These are phyloP conservation scores for Euborellia annulipes DNA, from an alignment of 1,140 invertebrate species.

Conservation along the genomic window DNA sequence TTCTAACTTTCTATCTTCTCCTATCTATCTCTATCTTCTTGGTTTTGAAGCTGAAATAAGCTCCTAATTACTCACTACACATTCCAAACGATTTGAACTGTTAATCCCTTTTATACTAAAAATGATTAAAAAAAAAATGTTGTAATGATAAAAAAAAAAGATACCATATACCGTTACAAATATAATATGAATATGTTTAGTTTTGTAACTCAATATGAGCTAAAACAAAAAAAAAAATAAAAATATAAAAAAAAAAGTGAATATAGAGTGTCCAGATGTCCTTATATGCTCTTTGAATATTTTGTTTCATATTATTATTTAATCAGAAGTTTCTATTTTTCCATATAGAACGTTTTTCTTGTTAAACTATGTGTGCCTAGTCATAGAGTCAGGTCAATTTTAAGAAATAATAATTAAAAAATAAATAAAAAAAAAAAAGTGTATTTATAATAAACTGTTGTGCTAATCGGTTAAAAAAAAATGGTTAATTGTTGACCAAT, in stretches of 20 bases:
- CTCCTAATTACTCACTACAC: slow-evolving; percentile 1
- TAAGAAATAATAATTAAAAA: slow-evolving; percentile 9
- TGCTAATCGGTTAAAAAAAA: no score
- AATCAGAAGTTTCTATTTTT: slow-evolving; percentile 17
- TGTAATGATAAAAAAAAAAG: slow-evolving; percentile 3
- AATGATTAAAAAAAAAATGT: slow-evolving; percentile 1
- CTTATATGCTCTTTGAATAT: slow-evolving; percentile 10
- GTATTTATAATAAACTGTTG: slow-evolving; percentile 1
- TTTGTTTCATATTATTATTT: slow-evolving; percentile 12
- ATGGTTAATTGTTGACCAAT: no score
- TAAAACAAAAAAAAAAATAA: slow-evolving; percentile 8
- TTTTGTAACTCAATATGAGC: slow-evolving; percentile 13
- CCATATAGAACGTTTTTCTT: slow-evolving; percentile 14
- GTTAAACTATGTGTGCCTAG: slow-evolving; percentile 16
- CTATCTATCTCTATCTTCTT: no score
- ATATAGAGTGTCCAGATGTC: slow-evolving; percentile 12
- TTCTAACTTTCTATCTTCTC: no score
- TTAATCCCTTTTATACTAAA: background rate
- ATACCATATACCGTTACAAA: slow-evolving; percentile 10
- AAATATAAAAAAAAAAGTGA: slow-evolving; percentile 10
- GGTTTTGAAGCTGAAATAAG: no score
- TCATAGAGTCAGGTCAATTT: slow-evolving; percentile 15
- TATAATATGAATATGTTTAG: slow-evolving; percentile 14
- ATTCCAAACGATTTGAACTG: slow-evolving; percentile 8
- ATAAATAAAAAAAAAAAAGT: slow-evolving; percentile 1